Conservation (phyloP, 2,888 invertebrate genomes). For the Miltochrista miniata region DNA sequence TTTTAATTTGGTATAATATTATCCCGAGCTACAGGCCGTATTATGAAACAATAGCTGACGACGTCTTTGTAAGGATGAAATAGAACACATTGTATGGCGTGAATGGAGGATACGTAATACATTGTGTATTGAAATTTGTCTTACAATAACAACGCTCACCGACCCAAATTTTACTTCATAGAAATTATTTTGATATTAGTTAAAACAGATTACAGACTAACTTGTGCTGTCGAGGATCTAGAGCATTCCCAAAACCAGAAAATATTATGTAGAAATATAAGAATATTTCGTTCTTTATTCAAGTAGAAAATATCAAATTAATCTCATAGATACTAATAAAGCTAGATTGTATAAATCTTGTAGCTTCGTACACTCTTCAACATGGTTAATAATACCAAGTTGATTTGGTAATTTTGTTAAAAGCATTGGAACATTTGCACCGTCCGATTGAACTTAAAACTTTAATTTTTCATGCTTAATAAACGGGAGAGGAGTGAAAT, state of each 20-base stretch:
- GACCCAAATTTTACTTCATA: neutral
- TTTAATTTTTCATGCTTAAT: conserved; percentile 33
- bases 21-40: conserved; percentile 23
- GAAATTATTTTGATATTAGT: too few species aligned
- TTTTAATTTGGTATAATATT: neutral
- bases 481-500: conserved; percentile 41
- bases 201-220: too few species aligned
- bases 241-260: too few species aligned
- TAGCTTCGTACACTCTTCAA: neutral
- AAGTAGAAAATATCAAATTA: neutral
- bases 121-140: conserved; percentile 27
- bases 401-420: conserved; percentile 7
- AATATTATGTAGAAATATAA: too few species aligned
- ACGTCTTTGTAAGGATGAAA: conserved; percentile 20
- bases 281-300: neutral
- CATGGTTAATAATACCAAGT: conserved; percentile 10
- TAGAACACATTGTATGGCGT: conserved; percentile 22
- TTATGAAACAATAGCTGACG: conserved; percentile 22
- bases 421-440: conserved; percentile 14
- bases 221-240: too few species aligned
- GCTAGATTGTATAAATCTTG: neutral
- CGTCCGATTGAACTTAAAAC: conserved; percentile 20
- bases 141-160: conserved; percentile 15
- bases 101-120: conserved; percentile 17
- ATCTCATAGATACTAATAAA: neutral